Conservation (phyloP, 2,113 vertebrate genomes). For the Crypturellus undulatus region DNA sequence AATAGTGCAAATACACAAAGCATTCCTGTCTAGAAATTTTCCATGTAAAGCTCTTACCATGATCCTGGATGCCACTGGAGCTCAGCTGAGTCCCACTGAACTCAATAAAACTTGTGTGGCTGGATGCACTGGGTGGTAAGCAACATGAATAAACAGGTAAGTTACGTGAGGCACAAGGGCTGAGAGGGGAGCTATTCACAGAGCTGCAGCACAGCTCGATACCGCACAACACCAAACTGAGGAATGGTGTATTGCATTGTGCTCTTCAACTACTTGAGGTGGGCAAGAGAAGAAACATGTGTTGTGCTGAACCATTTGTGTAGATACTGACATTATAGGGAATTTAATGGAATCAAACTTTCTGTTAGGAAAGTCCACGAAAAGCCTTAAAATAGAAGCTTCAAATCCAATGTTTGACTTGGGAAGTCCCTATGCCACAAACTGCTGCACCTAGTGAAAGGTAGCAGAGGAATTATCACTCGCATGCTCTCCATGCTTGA, state of each 20-base stretch:
- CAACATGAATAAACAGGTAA: background rate
- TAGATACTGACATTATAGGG: background rate
- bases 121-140: background rate
- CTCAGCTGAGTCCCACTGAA: background rate
- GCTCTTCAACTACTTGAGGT: background rate
- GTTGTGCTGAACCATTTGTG: fast-evolving
- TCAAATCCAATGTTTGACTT: background rate
- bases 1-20: background rate
- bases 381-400: background rate
- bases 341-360: background rate
- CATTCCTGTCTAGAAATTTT: background rate
- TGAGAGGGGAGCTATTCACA: too few species aligned
- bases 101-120: background rate
- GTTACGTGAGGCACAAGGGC: background rate
- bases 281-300: fast-evolving
- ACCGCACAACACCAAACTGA: too few species aligned
- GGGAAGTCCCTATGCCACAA: background rate
- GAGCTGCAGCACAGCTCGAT: too few species aligned
- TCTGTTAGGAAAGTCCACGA: background rate
- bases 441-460: background rate
- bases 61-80: background rate
- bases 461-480: background rate
- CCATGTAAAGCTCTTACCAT: background rate
- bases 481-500: background rate
- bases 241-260: too few species aligned